Evolutionary conservation across 2,113 vertebrate genomes (phyloP).

Genomic region (Urocitellus parryii): DNA sequence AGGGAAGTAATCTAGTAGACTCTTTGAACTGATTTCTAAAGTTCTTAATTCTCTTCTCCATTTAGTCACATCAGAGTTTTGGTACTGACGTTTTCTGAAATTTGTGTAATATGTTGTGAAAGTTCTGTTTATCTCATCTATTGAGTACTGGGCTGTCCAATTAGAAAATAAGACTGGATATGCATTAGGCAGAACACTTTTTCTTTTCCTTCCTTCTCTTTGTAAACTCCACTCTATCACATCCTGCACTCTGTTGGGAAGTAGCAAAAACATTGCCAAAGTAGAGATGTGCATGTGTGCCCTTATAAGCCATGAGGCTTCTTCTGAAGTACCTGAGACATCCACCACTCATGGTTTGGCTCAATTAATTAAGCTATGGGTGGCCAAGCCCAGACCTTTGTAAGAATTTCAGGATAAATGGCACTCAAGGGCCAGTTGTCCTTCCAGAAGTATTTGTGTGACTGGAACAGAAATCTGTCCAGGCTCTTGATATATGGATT

Average conservation of each 20-base stretch:
- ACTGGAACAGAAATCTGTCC: background rate
- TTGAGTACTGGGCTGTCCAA: background rate
- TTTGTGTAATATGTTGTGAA: background rate
- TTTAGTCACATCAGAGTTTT: background rate
- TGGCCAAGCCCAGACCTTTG: background rate
- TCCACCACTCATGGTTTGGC: background rate
- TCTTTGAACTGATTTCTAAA: background rate
- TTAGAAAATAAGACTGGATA: background rate
- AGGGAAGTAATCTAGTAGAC: background rate
- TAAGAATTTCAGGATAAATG: background rate
- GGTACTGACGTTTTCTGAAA: background rate
- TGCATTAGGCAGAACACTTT: background rate
- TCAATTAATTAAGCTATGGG: background rate
- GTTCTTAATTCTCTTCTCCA: background rate
- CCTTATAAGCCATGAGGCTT: background rate
- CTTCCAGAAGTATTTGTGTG: background rate
- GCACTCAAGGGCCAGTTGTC: too few relatives aligned
- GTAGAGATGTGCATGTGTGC: background rate
- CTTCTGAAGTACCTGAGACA: background rate
- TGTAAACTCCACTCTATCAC: background rate
- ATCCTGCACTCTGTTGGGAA: background rate
- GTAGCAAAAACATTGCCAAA: background rate
- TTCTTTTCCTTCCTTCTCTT: conserved; percentile 25
- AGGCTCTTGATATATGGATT: background rate
- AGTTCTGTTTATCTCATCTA: background rate